Conservation (phyloP, 2,888 invertebrate genomes). For the Iselma pallidipennis region DNA sequence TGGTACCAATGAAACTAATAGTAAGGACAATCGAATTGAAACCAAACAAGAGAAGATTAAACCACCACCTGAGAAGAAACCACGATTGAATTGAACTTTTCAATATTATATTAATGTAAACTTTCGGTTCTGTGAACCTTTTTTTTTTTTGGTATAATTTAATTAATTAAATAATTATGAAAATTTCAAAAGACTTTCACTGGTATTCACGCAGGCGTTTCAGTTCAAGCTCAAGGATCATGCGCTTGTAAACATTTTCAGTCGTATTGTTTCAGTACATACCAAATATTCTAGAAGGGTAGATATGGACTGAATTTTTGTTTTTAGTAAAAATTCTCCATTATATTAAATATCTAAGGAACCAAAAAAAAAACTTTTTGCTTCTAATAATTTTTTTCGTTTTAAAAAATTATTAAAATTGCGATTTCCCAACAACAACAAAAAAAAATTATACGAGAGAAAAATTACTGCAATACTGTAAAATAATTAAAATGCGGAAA, state of each 20-base stretch:
- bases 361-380: background rate
- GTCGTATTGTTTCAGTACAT: background rate
- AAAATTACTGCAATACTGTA: background rate
- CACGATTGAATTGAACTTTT: slow-evolving; percentile 60
- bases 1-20: slow-evolving; percentile 61
- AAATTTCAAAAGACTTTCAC: background rate
- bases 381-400: too few relatives aligned
- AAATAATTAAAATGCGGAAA: background rate
- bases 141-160: too few relatives aligned
- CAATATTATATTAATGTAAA: background rate
- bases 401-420: too few relatives aligned
- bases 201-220: background rate
- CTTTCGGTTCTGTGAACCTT: too few relatives aligned
- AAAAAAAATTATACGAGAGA: too few relatives aligned
- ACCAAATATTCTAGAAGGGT: background rate
- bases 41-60: slow-evolving; percentile 70
- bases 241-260: background rate
- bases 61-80: slow-evolving; percentile 87
- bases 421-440: too few relatives aligned
- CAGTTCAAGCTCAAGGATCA: background rate
- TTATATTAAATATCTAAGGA: too few relatives aligned
- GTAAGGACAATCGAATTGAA: slow-evolving; percentile 72
- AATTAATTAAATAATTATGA: too few relatives aligned
- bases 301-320: background rate
- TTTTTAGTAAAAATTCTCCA: background rate